Conservation (phyloP, 2,113 vertebrate genomes). For the Grallaria varia region DNA sequence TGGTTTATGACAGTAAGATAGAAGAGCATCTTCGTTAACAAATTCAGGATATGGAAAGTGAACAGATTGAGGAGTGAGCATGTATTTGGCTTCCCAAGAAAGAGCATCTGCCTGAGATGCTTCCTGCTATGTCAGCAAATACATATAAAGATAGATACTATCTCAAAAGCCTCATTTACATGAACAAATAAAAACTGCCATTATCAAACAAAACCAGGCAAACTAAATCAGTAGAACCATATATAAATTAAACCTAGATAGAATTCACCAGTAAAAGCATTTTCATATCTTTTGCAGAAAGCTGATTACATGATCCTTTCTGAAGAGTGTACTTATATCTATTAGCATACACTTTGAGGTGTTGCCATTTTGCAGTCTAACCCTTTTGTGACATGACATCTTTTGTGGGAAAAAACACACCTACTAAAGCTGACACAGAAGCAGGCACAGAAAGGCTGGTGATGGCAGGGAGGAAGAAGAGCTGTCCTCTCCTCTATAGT, state of each 20-base stretch:
- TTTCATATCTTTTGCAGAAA: background rate
- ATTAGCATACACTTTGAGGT: background rate
- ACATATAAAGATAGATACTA: background rate
- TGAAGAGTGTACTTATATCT: background rate
- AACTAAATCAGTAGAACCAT: background rate
- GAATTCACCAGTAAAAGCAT: background rate
- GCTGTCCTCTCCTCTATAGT: background rate
- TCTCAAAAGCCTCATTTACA: background rate
- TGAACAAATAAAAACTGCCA: background rate
- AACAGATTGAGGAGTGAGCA: background rate
- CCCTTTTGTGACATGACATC: background rate
- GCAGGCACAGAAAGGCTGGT: background rate
- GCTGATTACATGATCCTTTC: background rate
- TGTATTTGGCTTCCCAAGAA: background rate
- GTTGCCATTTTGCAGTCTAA: background rate
- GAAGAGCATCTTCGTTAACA: background rate
- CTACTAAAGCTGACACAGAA: background rate
- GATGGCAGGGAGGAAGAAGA: background rate
- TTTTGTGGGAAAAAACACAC: background rate
- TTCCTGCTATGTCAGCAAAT: slow-evolving; percentile 19
- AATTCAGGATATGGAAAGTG: background rate
- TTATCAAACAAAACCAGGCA: background rate
- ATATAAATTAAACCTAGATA: background rate
- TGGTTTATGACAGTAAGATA: background rate
- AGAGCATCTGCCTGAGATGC: background rate